phyloP scores from a whole-genome alignment of 2,797 vertebrate genomes.

The Eidolon dupreanum region DNA sequence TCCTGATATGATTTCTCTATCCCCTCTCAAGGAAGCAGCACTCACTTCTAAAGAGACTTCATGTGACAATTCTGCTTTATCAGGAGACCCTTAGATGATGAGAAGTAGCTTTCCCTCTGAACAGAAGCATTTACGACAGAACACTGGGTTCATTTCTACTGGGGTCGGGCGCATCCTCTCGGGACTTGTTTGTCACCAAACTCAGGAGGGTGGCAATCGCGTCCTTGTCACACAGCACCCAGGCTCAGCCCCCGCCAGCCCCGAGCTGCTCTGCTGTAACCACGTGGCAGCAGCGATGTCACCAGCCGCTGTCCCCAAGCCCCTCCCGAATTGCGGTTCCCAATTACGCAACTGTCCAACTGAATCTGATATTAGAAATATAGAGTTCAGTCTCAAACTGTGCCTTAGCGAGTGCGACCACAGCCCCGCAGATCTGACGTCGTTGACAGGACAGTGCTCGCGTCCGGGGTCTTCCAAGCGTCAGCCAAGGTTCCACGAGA shows the following conservation, averaged over 20 bases:
- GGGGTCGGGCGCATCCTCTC: background rate
- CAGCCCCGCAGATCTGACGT: background rate
- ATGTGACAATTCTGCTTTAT: background rate
- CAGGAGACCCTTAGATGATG: background rate
- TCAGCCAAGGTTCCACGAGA: background rate
- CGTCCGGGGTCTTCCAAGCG: background rate
- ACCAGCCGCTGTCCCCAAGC: background rate
- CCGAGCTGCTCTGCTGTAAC: background rate
- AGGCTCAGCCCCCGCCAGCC: background rate
- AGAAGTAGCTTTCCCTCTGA: background rate
- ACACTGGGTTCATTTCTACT: background rate
- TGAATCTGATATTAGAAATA: background rate
- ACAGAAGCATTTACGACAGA: background rate
- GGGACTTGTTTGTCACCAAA: background rate
- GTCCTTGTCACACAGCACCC: background rate
- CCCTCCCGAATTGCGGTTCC: background rate
- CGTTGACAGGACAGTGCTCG: background rate
- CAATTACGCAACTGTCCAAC: background rate
- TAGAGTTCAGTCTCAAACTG: background rate
- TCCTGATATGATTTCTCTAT: background rate
- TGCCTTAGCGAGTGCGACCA: background rate
- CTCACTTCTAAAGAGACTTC: background rate
- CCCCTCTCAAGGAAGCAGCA: background rate
- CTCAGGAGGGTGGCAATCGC: background rate
- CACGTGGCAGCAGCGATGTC: background rate